Evolutionary conservation across 1,140 invertebrate species (phyloP), one percentile per base, ranked within the genome.

Genomic region (Spodoptera litura): DNA sequence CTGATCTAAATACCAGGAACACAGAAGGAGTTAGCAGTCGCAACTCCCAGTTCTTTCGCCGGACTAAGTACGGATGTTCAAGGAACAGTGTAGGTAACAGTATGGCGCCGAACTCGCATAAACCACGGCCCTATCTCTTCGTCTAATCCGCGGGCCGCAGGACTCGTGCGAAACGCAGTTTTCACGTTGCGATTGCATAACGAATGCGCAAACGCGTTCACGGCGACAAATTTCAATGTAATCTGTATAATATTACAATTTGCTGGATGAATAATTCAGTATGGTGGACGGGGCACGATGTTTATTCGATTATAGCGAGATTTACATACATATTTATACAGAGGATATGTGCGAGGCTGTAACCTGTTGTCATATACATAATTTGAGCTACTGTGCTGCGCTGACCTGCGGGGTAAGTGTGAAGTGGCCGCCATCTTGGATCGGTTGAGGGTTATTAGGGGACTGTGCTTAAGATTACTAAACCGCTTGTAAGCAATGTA

Each of bases 211-310:
- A 59, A 76, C 83, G 84, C 79, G 81, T 81, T 74, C 68, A 81
- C 58, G 58, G 56, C 84, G 90, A 89, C 88, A 87, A 89, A 87
- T 87, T 83, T 85, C 87, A 85, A 87, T 84, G 89, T 87, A 87
- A 86, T 87, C 83, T 86, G 91, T 88, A 91, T 93, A 91, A 93
- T 90, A 92, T 89, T 90, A 93, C 90, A 91, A 91, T 93, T 91
- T 91, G 87, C 85, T 81, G 74, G 71, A 88, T 93, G 90, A 92
- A 93, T 93, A 85, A 93, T 93, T 88, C 90, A 93, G 87, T 85
- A 85, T 89, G 81, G 87, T 70, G 78, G 84, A 79, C 79, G 64
- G 61, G 73, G 81, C 44, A 72, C 80, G 35, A 89, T 90, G 86
- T 90, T 88, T 89, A 90, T 92, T 89, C 89, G 85, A 90, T 92